These are phyloP conservation scores for Muscicapa adusta DNA, from an alignment of 2,113 vertebrate genomes.

Conservation along the genomic window DNA sequence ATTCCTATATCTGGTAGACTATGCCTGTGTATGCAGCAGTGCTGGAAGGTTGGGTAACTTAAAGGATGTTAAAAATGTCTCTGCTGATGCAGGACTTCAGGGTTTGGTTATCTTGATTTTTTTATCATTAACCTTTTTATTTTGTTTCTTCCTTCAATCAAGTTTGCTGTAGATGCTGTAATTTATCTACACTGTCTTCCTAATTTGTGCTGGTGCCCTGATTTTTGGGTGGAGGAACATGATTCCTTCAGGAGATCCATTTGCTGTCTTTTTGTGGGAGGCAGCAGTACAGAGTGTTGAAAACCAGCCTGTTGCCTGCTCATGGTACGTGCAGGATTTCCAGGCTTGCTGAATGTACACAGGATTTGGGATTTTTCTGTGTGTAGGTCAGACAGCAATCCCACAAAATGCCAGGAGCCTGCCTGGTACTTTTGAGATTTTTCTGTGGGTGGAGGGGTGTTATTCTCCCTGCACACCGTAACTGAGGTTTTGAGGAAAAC, in stretches of 20 bases:
- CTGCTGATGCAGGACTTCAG: not conserved
- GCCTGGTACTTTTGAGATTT: not conserved
- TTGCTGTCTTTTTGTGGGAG: not conserved
- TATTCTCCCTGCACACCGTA: accelerated
- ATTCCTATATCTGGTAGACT: not conserved
- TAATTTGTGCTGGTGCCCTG: not conserved
- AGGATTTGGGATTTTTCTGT: not conserved
- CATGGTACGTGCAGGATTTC: not conserved
- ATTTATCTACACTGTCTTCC: not conserved
- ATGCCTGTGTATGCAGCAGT: not conserved
- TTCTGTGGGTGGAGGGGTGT: not conserved
- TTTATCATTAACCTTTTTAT: not conserved
- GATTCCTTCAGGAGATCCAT: not conserved
- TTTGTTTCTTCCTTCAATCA: not conserved
- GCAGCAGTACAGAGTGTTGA: not conserved
- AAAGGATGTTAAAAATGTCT: not conserved
- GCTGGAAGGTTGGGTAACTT: not conserved
- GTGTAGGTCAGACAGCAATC: not conserved
- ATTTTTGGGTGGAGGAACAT: not conserved
- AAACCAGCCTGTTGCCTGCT: not conserved
- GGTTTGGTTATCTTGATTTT: not conserved
- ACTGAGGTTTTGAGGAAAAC: not conserved
- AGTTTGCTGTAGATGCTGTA: not conserved
- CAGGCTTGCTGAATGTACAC: not conserved
- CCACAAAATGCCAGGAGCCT: not conserved